A percentile compares a stretch with the other conserved stretches of the same genome.
Conservation (phyloP, 2,888 invertebrate genomes). For the Drosophila limbata region DNA sequence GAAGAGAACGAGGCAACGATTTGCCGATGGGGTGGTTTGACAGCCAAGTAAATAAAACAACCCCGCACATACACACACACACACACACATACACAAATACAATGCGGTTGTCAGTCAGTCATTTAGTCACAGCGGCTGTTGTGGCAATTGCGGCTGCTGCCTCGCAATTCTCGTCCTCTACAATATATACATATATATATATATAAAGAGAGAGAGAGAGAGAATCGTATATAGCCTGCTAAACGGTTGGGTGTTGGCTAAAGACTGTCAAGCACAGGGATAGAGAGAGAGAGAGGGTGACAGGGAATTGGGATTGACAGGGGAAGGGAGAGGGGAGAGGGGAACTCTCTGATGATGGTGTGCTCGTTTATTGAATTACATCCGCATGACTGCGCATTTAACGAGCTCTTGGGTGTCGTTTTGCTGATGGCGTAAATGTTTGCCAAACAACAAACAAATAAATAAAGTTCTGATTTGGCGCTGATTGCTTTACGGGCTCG, state of each 20-base stretch:
- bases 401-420: conserved; percentile 82
- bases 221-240: conserved; percentile 49
- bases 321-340: background rate
- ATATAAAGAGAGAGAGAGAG: background rate
- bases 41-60: conserved; percentile 75
- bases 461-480: conserved; percentile 82
- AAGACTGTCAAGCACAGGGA: conserved; percentile 13
- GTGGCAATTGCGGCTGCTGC: conserved; percentile 76
- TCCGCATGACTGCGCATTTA: conserved; percentile 83
- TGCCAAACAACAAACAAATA: conserved; percentile 84
- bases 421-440: conserved; percentile 83
- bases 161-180: conserved; percentile 10
- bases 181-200: conserved; percentile 4
- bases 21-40: conserved; percentile 60
- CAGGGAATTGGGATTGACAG: conserved; percentile 9
- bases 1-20: conserved; percentile 11
- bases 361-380: conserved; percentile 84
- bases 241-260: conserved; percentile 74
- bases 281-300: conserved; percentile 10
- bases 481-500: conserved; percentile 72
- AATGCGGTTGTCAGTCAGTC: conserved; percentile 81
- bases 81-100: conserved; percentile 38
- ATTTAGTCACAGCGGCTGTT: conserved; percentile 76
- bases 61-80: conserved; percentile 52
- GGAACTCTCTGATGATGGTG: conserved; percentile 68